A percentile compares a stretch with the other conserved stretches of the same genome.
Conservation (phyloP, 1,140 invertebrate genomes). For the Mya arenaria region DNA sequence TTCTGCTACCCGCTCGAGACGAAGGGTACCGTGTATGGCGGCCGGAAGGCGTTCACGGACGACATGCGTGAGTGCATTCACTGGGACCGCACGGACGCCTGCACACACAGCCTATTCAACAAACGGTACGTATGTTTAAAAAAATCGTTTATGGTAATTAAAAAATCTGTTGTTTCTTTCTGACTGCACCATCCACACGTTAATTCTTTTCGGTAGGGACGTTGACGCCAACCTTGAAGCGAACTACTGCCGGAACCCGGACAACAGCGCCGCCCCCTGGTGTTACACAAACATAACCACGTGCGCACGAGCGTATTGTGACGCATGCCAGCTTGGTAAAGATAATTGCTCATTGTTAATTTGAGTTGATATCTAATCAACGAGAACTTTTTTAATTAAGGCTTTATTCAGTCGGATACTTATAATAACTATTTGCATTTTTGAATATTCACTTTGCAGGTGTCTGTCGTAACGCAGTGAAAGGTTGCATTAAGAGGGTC, state of each 20-base stretch:
- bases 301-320: conserved; percentile 7
- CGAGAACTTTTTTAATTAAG: background rate
- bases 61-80: background rate
- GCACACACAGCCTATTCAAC: background rate
- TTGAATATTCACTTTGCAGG: background rate
- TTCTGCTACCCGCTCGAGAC: background rate
- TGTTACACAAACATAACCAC: background rate
- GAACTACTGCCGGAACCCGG: conserved; percentile 16
- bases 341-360: background rate
- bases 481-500: background rate
- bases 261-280: background rate
- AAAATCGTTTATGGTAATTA: background rate
- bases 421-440: background rate
- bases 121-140: background rate
- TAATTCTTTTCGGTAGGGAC: too few species aligned
- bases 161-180: too few species aligned
- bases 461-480: background rate
- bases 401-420: background rate
- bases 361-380: background rate
- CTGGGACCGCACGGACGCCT: background rate
- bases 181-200: too few species aligned
- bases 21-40: background rate
- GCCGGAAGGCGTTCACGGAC: background rate
- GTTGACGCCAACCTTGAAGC: background rate
- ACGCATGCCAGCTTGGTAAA: conserved; percentile 26